Percentiles rank a stretch among this genome's conserved stretches.
Evolutionary conservation across 2,113 vertebrate genomes (phyloP).

Genomic region (Sus scrofa): DNA sequence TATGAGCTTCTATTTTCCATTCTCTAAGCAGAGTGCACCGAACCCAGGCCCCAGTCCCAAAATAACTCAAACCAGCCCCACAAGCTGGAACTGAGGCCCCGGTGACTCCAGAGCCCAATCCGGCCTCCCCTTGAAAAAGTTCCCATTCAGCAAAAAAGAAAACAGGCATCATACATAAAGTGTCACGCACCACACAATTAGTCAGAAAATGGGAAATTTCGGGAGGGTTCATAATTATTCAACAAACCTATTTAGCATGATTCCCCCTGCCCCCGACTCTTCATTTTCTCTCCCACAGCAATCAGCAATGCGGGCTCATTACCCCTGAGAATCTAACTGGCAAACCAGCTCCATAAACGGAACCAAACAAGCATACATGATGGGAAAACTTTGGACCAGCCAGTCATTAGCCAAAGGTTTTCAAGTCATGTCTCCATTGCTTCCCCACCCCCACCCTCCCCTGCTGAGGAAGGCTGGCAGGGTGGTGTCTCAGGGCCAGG

Average conservation of each 20-base stretch:
- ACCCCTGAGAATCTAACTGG: conserved; percentile 74
- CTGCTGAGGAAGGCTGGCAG: neutral
- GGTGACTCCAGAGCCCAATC: neutral
- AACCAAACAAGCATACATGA: neutral
- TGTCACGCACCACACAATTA: conserved; percentile 75
- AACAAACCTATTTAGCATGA: conserved; percentile 80
- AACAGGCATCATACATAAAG: conserved; percentile 78
- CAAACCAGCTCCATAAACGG: conserved; percentile 76
- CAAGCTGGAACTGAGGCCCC: conserved; percentile 6
- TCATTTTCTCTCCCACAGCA: conserved; percentile 74
- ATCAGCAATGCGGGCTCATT: conserved; percentile 80
- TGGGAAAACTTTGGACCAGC: conserved; percentile 35
- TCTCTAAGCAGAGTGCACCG: conserved; percentile 24
- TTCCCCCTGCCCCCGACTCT: conserved; percentile 14
- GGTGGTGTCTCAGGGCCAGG: neutral
- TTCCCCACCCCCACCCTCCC: neutral
- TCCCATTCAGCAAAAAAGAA: conserved; percentile 79
- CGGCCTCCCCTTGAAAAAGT: conserved; percentile 78
- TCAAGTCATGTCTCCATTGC: neutral
- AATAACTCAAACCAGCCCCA: conserved; percentile 72
- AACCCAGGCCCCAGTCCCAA: conserved; percentile 60
- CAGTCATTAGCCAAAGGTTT: conserved; percentile 52
- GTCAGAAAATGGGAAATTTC: conserved; percentile 83
- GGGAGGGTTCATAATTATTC: conserved; percentile 83
- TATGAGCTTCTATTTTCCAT: conserved; percentile 70